phyloP scores from a whole-genome alignment of 2,888 invertebrate genomes.

The Xestobium rufovillosum region DNA sequence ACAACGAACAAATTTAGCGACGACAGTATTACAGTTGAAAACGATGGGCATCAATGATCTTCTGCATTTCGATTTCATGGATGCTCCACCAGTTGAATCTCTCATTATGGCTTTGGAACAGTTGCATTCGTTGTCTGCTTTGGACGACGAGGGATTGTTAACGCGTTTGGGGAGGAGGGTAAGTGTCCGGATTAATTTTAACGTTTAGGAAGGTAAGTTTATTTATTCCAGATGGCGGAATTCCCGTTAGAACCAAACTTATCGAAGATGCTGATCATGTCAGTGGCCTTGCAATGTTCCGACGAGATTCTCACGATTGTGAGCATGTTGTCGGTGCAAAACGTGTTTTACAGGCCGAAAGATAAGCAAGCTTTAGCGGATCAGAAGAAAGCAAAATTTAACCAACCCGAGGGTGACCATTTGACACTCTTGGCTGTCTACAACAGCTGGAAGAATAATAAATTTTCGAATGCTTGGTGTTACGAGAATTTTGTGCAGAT shows the following conservation, averaged over 20 bases:
- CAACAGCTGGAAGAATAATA: slow-evolving; percentile 99
- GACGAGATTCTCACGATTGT: slow-evolving; percentile 98
- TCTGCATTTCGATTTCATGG: slow-evolving; percentile 99
- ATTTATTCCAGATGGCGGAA: slow-evolving; percentile 84
- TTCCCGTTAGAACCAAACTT: slow-evolving; percentile 97
- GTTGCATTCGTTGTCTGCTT: slow-evolving; percentile 90
- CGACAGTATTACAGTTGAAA: slow-evolving; percentile 91
- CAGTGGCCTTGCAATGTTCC: slow-evolving; percentile 92
- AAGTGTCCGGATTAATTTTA: slow-evolving; percentile 24
- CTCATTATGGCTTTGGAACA: slow-evolving; percentile 97
- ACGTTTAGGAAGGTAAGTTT: no score
- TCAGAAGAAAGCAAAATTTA: slow-evolving; percentile 98
- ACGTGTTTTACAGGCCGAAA: slow-evolving; percentile 93
- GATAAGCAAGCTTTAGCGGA: slow-evolving; percentile 96
- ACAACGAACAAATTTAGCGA: slow-evolving; percentile 94
- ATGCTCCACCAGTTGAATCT: slow-evolving; percentile 96
- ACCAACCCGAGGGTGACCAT: slow-evolving; percentile 98
- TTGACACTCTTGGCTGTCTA: slow-evolving; percentile 95
- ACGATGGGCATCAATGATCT: slow-evolving; percentile 99
- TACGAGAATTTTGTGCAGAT: slow-evolving; percentile 99
- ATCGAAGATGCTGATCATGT: slow-evolving; percentile 99
- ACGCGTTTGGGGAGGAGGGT: slow-evolving; percentile 73
- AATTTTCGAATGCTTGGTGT: slow-evolving; percentile 99
- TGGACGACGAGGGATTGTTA: slow-evolving; percentile 88
- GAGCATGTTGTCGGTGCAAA: slow-evolving; percentile 98